phyloP scores from a whole-genome alignment of 2,888 invertebrate species.

The Neoitamus cyanurus region DNA sequence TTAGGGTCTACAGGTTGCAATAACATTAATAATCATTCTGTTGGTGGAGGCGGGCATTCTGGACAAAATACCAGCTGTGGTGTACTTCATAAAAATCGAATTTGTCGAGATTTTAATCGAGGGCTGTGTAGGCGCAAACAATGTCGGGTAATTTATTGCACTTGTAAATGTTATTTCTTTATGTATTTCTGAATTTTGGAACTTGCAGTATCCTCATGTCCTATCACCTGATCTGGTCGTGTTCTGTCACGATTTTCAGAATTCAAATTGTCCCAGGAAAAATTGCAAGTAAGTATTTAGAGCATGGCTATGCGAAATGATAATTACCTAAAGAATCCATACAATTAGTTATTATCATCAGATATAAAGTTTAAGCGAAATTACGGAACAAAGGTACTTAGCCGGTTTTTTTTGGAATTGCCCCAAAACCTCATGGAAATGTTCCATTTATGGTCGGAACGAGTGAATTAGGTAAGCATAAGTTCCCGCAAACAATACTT shows the following conservation, averaged over 20 bases:
- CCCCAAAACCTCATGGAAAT: no score
- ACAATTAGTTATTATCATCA: no score
- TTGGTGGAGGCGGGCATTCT: not conserved
- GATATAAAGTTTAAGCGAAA: no score
- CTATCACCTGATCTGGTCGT: slow-evolving; percentile 58
- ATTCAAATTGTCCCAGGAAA: slow-evolving; percentile 77
- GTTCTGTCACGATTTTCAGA: slow-evolving; percentile 78
- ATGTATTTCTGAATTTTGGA: not conserved
- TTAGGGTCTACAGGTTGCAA: no score
- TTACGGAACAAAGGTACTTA: no score
- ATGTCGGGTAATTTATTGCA: slow-evolving; percentile 52
- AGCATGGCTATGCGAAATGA: no score
- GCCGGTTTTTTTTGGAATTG: no score
- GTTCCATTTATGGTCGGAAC: no score
- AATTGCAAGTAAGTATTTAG: slow-evolving; percentile 73
- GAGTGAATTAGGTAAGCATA: no score
- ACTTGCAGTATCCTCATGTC: slow-evolving; percentile 55
- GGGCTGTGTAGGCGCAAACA: slow-evolving; percentile 68
- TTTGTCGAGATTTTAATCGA: slow-evolving; percentile 71
- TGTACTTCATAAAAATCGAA: slow-evolving; percentile 55
- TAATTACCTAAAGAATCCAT: no score
- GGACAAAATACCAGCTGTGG: not conserved
- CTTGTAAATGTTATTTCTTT: no score
- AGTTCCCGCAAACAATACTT: no score
- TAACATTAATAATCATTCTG: not conserved